Conservation (phyloP, 2,113 vertebrate genomes). For the Mormoops blainvillei region DNA sequence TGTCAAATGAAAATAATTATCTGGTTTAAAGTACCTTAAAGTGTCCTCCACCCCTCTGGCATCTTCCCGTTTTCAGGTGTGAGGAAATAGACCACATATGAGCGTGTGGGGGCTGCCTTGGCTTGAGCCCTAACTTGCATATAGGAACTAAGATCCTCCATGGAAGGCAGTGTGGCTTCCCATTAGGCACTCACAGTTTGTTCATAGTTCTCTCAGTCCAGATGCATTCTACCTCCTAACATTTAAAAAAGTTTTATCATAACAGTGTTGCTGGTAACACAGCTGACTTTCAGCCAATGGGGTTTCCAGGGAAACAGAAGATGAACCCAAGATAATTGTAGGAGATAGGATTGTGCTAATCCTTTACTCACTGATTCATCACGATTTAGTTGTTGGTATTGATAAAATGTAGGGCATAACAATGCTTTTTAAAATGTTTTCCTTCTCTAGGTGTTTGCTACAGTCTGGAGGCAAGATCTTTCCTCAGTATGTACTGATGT, state of each 20-base stretch:
- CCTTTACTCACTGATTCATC: background rate
- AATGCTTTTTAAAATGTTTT: background rate
- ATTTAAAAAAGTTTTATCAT: background rate
- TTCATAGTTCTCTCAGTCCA: background rate
- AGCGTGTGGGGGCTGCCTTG: background rate
- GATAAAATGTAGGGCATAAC: background rate
- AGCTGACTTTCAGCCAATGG: background rate
- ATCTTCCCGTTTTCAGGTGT: background rate
- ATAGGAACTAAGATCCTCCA: background rate
- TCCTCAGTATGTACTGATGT: conserved; percentile 90
- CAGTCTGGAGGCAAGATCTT: conserved; percentile 94
- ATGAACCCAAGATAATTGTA: background rate
- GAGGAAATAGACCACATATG: background rate
- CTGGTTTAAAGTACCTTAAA: background rate
- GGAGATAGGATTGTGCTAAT: background rate
- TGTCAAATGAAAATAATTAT: background rate
- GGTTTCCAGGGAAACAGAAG: background rate
- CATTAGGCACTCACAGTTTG: background rate
- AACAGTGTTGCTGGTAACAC: background rate
- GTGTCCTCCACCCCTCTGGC: background rate
- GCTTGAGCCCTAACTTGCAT: background rate
- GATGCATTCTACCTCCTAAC: background rate
- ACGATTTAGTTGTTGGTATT: background rate
- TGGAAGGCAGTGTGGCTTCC: background rate
- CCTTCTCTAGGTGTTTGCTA: conserved; percentile 87